Percentiles rank a stretch among this genome's conserved stretches.
These are phyloP conservation scores for Accipiter cooperii DNA, from an alignment of 2,113 vertebrate species.

Conservation along the genomic window DNA sequence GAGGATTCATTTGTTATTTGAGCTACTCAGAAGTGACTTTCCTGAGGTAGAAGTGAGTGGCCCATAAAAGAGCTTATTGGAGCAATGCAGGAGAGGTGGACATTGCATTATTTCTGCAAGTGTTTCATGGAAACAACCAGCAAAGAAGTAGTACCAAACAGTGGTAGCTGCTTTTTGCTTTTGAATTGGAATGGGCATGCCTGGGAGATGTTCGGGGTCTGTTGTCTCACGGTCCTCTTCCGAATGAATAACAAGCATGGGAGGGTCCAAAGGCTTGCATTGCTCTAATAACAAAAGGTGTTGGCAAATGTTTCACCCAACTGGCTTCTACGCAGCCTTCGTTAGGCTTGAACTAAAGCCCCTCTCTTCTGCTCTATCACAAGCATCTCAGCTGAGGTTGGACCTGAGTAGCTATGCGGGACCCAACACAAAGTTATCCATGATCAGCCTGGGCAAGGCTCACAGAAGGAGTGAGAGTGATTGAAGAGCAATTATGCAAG, in stretches of 20 bases:
- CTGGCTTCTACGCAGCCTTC: not conserved
- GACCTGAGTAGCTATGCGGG: not conserved
- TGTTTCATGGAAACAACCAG: not conserved
- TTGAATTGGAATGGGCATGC: rapidly evolving
- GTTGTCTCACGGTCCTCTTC: not conserved
- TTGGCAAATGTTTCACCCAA: not conserved
- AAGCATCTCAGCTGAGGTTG: not conserved
- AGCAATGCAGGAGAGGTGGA: not conserved
- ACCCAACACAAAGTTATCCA: not conserved
- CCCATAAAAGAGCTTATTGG: not conserved
- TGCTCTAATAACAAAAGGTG: not conserved
- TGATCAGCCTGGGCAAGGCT: not conserved
- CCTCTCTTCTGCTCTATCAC: not conserved
- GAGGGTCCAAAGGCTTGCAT: not conserved
- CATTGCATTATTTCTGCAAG: not conserved
- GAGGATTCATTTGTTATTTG: not conserved
- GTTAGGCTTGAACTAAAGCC: not conserved
- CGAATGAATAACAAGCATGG: not conserved
- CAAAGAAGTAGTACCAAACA: too few relatives aligned
- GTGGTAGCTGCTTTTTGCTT: not conserved
- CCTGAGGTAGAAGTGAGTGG: not conserved
- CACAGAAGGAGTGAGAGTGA: rapidly evolving
- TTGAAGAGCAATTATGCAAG: not conserved
- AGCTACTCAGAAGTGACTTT: not conserved
- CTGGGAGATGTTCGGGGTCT: not conserved